Base-by-base conservation (phyloP, 2,113 vertebrate genomes). In the Eudyptes chrysolophus region DNA sequence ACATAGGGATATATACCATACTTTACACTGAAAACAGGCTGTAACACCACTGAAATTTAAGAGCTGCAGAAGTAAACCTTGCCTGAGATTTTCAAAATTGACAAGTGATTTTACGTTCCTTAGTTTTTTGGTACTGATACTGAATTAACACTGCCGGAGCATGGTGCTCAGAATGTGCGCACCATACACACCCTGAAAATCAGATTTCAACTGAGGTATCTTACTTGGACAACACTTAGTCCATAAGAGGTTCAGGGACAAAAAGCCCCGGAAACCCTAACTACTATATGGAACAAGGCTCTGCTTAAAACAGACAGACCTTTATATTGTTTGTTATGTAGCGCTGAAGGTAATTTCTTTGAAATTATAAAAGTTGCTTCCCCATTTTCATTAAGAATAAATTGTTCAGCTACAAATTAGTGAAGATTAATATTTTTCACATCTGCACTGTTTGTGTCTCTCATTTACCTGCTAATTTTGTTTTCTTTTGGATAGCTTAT, bases 91-190 rank as follows among this genome's bases (percentile, higher is more conserved):
- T 55, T 60, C 49, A 36, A 78, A 82, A 24, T 12, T 3, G 2
- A 22, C 10, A 6, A 0, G 2, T 72, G 29, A 21, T 81, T 81
- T 84, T 46, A 36, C 25, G 60, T 69, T 68, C 55, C 61, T 34
- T 34, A 21, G 4, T 24, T 32, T 51, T 58, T 29, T 46, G 52
- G 29, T 48, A 9, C 52, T 30, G 11, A 16, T 54, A 4, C 0
- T 24, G 25, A 75, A 36, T 74, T 69, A 52, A 30, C 27, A 7
- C 25, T 88, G 34, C 48, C 27, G 42, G 75, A 90, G 27, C 5
- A 0, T 10, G 30, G 11, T 11, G 26, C 36, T 64, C 22, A 21
- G 30, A n/a, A 68, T 6, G 10, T 18, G 20, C 2, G 5, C 19
- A n/a, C 34, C 22, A 4, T 51, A 30, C 14, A 1, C 24, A 30